Evolutionary conservation across 1,140 invertebrate species (phyloP).

Genomic region (Vanessa tameamea): DNA sequence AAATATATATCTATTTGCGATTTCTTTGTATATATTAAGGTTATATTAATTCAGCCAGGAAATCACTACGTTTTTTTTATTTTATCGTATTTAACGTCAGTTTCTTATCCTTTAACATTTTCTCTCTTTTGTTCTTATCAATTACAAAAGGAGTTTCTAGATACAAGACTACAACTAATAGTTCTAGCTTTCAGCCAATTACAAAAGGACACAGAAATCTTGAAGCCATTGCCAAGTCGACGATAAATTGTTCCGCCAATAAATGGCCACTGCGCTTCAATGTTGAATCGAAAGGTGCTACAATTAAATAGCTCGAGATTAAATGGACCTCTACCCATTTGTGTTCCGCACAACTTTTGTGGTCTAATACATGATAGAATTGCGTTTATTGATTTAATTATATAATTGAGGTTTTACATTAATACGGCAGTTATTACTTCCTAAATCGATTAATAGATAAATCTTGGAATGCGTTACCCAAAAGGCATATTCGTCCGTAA

Average conservation of each 20-base stretch:
- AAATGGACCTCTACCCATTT: conserved; percentile 70
- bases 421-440: too few species aligned
- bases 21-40: too few species aligned
- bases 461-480: too few species aligned
- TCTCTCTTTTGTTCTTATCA: neutral
- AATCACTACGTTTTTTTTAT: too few species aligned
- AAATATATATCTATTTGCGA: too few species aligned
- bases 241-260: conserved; percentile 59
- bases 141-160: neutral
- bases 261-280: conserved; percentile 52
- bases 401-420: too few species aligned
- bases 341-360: conserved; percentile 45
- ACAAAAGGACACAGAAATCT: conserved; percentile 27
- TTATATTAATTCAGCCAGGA: too few species aligned
- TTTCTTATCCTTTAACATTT: neutral
- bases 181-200: conserved; percentile 6
- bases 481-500: too few species aligned
- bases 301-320: conserved; percentile 73
- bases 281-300: conserved; percentile 66
- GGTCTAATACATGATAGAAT: conserved; percentile 23
- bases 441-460: too few species aligned
- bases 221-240: conserved; percentile 25
- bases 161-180: neutral
- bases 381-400: neutral
- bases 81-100: too few species aligned